These are phyloP conservation scores for Calephelis nemesis DNA, from an alignment of 1,140 invertebrate species.

Conservation along the genomic window DNA sequence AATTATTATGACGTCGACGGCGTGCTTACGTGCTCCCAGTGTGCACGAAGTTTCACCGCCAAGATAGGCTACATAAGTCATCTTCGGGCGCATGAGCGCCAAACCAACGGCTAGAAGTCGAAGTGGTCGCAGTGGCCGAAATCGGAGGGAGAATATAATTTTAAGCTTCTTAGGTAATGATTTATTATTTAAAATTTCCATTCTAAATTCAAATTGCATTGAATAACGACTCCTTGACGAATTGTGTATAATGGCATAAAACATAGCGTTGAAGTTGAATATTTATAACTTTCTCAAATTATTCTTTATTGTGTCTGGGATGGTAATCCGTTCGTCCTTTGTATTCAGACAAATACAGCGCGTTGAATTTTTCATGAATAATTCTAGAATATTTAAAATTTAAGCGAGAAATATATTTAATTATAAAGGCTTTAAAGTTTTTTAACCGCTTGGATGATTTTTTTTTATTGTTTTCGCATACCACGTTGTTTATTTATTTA, in stretches of 20 bases:
- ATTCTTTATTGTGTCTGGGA: constrained; percentile 15
- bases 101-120: too few species aligned
- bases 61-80: too few species aligned
- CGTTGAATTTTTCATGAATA: constrained; percentile 12
- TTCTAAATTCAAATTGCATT: not conserved
- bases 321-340: constrained; percentile 11
- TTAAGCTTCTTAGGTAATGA: too few species aligned
- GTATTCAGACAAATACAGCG: constrained; percentile 9
- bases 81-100: too few species aligned
- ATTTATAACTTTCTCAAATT: constrained; percentile 12
- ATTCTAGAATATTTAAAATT: constrained; percentile 13
- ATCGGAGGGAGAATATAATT: too few species aligned
- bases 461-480: too few species aligned
- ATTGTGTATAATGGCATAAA: not conserved
- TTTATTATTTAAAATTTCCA: not conserved
- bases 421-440: not conserved
- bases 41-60: too few species aligned
- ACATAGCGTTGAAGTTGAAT: not conserved
- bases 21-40: too few species aligned
- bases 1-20: too few species aligned
- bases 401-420: not conserved
- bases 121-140: too few species aligned
- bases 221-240: not conserved
- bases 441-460: too few species aligned
- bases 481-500: too few species aligned